Percentiles rank a stretch among this genome's conserved stretches.
Conservation (phyloP, 2,888 invertebrate genomes). For the Phengaris arion region DNA sequence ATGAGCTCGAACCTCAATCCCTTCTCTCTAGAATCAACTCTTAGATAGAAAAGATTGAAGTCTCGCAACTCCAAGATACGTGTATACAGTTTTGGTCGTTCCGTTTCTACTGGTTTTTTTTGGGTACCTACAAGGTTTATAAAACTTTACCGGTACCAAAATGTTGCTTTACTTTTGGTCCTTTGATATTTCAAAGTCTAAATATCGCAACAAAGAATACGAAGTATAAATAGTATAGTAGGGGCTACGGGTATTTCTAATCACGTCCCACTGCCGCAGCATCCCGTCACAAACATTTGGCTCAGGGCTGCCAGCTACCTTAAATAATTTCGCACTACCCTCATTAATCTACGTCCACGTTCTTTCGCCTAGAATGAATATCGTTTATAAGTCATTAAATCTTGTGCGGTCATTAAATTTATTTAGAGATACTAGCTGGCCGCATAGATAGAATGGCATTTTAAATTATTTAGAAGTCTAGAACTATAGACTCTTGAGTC, state of each 20-base stretch:
- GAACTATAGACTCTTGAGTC: no score
- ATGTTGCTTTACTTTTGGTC: not conserved
- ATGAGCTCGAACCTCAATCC: no score
- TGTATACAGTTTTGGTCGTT: no score
- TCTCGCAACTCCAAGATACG: no score
- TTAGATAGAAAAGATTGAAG: no score
- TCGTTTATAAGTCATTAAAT: constrained; percentile 11
- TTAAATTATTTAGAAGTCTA: not conserved
- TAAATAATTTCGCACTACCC: constrained; percentile 32
- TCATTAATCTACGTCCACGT: constrained; percentile 28
- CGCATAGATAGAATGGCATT: not conserved
- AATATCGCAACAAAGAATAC: not conserved
- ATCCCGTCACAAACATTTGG: constrained; percentile 66
- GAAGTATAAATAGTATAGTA: not conserved
- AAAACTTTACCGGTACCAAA: no score
- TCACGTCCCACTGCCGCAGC: constrained; percentile 50
- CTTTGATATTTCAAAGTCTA: not conserved
- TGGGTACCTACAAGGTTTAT: no score
- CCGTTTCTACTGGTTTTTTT: no score
- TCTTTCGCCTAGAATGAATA: constrained; percentile 10
- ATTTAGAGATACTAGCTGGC: constrained; percentile 14
- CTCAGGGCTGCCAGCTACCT: constrained; percentile 49
- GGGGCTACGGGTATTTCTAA: constrained; percentile 55
- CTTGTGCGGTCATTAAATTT: not conserved
- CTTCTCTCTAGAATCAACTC: no score